A percentile compares a stretch with the other conserved stretches of the same genome.
Evolutionary conservation across 2,113 vertebrate genomes (phyloP).

Genomic region (Geothlypis trichas): DNA sequence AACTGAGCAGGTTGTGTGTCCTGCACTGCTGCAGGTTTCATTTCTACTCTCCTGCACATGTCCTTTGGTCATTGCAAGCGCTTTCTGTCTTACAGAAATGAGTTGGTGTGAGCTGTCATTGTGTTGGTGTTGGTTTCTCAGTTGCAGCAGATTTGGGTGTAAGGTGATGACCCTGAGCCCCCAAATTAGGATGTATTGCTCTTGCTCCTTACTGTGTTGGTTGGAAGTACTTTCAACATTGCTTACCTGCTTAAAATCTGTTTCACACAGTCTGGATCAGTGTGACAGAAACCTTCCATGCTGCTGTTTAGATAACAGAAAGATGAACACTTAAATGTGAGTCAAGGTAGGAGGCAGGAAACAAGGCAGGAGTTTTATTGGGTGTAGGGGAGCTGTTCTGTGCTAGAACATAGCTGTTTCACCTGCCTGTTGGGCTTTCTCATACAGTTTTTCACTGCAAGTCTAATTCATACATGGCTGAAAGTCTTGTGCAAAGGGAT

Average conservation of each 20-base stretch:
- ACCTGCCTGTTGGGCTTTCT: neutral
- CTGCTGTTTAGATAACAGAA: neutral
- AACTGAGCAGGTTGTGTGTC: neutral
- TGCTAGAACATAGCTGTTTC: neutral
- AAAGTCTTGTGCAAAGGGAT: neutral
- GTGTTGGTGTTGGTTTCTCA: neutral
- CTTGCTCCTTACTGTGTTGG: neutral
- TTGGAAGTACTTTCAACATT: neutral
- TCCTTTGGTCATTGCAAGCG: neutral
- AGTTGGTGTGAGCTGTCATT: neutral
- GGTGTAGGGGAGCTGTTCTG: neutral
- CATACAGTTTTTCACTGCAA: neutral
- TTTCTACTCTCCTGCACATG: fast-evolving
- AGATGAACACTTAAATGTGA: neutral
- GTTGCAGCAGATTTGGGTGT: neutral
- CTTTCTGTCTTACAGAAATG: neutral
- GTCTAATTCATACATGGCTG: neutral
- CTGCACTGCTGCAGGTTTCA: neutral
- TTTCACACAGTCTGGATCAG: fast-evolving
- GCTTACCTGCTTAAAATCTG: neutral
- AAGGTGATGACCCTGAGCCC: neutral
- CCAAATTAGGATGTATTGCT: neutral
- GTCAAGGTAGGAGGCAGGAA: too few relatives aligned
- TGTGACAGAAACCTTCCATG: neutral
- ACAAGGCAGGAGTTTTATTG: neutral